Percentiles rank a stretch among this genome's conserved stretches.
phyloP scores from a whole-genome alignment of 2,888 invertebrate genomes.

The Branchellion lobata region DNA sequence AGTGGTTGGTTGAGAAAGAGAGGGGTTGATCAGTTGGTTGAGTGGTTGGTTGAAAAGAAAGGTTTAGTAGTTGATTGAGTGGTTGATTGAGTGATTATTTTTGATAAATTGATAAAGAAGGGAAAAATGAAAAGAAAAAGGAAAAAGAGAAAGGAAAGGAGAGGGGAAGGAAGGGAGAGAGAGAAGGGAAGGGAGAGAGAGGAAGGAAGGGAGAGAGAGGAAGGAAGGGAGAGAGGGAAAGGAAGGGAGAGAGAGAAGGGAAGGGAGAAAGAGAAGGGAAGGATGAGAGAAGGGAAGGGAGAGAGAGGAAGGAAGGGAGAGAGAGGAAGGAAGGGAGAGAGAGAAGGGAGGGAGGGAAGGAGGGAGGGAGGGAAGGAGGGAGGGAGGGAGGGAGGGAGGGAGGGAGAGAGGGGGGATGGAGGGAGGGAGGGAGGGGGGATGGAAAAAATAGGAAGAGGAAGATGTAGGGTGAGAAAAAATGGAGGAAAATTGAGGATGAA shows the following conservation, averaged over 20 bases:
- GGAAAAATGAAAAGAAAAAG: not conserved
- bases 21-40: too few species aligned
- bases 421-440: too few species aligned
- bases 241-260: not conserved
- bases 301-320: too few species aligned
- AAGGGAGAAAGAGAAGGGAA: not conserved
- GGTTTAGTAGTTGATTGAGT: not conserved
- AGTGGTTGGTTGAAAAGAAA: not conserved
- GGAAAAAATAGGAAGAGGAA: too few species aligned
- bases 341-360: too few species aligned
- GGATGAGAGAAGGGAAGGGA: not conserved
- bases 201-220: not conserved
- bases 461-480: too few species aligned
- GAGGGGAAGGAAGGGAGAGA: not conserved
- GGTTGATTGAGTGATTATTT: not conserved
- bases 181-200: constrained; percentile 20
- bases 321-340: too few species aligned
- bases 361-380: too few species aligned
- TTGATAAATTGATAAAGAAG: not conserved
- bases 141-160: not conserved
- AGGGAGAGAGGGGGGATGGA: too few species aligned
- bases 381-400: too few species aligned
- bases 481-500: too few species aligned
- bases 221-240: constrained; percentile 9
- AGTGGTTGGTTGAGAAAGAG: not conserved